Conservation (phyloP, 1,140 invertebrate genomes). For the Saxidomus purpurata region DNA sequence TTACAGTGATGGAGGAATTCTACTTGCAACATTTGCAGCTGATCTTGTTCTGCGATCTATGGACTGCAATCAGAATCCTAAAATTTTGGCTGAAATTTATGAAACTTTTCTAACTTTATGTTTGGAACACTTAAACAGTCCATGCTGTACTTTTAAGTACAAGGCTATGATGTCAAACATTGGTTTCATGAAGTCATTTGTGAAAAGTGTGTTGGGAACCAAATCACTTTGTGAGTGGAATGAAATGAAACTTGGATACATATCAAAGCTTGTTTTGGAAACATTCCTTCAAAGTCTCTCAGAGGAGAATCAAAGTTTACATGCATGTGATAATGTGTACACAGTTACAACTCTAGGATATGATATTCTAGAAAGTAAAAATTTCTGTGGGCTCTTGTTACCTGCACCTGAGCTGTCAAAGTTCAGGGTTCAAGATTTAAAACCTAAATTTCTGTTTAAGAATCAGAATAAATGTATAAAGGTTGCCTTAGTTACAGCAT, state of each 20-base stretch:
- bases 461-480: conserved; percentile 29
- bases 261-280: conserved; percentile 69
- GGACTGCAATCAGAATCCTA: conserved; percentile 27
- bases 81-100: conserved; percentile 64
- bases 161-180: conserved; percentile 65
- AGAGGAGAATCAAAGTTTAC: not conserved
- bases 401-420: conserved; percentile 66
- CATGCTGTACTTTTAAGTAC: conserved; percentile 55
- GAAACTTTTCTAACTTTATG: conserved; percentile 59
- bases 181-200: conserved; percentile 65
- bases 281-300: conserved; percentile 71
- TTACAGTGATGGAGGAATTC: conserved; percentile 72
- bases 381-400: conserved; percentile 66
- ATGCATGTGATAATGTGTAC: conserved; percentile 64
- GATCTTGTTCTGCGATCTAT: conserved; percentile 65
- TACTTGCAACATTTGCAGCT: conserved; percentile 57
- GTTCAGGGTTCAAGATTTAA: conserved; percentile 28
- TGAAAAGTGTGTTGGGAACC: conserved; percentile 64
- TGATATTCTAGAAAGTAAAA: conserved; percentile 51
- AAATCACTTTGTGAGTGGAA: conserved; percentile 66
- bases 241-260: conserved; percentile 26
- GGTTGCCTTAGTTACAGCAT: conserved; percentile 71
- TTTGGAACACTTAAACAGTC: conserved; percentile 56
- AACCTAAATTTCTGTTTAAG: not conserved
- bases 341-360: conserved; percentile 46